Percentiles rank a stretch among this genome's conserved stretches.
Conservation (phyloP, 92 coral and sea anemone genomes). For the Siderastrea radians region DNA sequence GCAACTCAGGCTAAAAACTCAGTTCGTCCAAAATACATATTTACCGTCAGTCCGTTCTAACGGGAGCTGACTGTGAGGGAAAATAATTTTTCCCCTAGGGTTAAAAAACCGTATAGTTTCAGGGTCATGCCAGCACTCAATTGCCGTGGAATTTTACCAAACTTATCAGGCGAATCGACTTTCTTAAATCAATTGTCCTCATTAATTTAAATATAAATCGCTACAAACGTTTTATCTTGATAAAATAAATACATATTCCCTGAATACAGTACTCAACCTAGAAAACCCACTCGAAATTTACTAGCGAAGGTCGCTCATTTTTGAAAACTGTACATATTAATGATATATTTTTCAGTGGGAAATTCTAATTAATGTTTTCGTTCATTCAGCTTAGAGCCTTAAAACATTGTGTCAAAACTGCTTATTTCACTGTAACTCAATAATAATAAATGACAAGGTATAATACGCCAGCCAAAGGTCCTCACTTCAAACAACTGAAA, state of each 20-base stretch:
- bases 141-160: neutral
- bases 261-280: neutral
- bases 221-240: conserved; percentile 17
- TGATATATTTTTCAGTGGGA: conserved; percentile 1
- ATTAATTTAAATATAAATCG: conserved; percentile 19
- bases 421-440: neutral
- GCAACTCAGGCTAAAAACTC: too few species aligned
- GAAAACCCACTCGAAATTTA: neutral
- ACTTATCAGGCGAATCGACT: neutral
- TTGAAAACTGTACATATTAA: neutral
- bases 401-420: neutral
- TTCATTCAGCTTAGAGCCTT: conserved; percentile 10
- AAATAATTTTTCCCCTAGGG: too few species aligned
- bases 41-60: too few species aligned
- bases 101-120: too few species aligned
- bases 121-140: too few species aligned
- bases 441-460: too few species aligned
- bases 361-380: neutral
- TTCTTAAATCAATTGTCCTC: neutral
- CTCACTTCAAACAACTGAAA: neutral
- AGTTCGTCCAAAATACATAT: too few species aligned
- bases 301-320: neutral
- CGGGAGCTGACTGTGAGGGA: too few species aligned
- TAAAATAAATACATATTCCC: conserved; percentile 28
- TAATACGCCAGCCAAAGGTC: neutral